Percentiles rank a stretch among this genome's conserved stretches.
Conservation (phyloP, 1,140 invertebrate species). For the Aplysia californica region DNA sequence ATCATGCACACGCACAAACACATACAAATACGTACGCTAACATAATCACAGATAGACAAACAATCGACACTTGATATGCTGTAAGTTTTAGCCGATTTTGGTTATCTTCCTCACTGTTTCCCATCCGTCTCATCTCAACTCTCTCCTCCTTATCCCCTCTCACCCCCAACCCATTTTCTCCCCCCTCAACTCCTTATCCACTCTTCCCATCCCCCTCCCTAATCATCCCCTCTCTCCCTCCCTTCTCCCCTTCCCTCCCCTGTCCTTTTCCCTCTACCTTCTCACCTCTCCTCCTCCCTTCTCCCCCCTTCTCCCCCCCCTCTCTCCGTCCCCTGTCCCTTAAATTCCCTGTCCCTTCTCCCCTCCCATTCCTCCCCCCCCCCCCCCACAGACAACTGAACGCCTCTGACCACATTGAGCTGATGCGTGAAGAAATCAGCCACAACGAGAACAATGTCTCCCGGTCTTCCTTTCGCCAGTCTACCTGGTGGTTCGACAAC, state of each 20-base stretch:
- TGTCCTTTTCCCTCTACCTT: neutral
- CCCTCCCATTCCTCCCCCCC: no score
- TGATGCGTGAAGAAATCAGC: conserved; percentile 36
- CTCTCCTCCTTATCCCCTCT: no score
- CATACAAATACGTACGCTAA: no score
- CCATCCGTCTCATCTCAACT: no score
- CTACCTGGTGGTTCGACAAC: conserved; percentile 47
- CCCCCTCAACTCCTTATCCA: no score
- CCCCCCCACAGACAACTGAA: conserved; percentile 8
- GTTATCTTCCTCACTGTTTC: no score
- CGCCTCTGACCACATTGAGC: conserved; percentile 13
- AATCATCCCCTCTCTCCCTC: neutral
- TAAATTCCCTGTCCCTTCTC: neutral
- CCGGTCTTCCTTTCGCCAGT: conserved; percentile 32
- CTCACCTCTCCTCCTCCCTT: neutral
- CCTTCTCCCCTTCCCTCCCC: neutral
- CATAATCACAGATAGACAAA: no score
- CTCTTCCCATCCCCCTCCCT: no score
- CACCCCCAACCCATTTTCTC: no score
- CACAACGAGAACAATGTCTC: conserved; percentile 28
- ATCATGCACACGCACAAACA: no score
- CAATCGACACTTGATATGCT: no score
- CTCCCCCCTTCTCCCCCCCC: neutral
- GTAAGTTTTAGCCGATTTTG: no score
- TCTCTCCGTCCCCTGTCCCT: neutral